Evolutionary conservation across 2,888 invertebrate species (phyloP).

Genomic region (Drosophila nr. perissopoda): DNA sequence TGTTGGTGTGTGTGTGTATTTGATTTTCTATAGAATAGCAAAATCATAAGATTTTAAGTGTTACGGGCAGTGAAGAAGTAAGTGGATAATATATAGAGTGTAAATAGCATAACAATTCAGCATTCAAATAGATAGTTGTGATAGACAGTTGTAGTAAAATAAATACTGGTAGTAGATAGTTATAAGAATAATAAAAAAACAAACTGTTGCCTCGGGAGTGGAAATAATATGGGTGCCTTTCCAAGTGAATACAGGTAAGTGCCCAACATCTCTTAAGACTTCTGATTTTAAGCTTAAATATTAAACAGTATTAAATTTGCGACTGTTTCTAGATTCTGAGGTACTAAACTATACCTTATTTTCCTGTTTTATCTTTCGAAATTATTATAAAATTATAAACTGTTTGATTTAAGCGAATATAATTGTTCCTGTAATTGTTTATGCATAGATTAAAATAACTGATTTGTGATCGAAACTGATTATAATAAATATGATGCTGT

Average conservation of each 20-base stretch:
- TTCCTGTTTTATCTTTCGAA: background rate
- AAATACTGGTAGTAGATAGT: background rate
- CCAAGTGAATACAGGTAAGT: background rate
- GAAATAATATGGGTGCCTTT: background rate
- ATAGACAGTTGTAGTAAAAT: background rate
- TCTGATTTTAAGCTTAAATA: background rate
- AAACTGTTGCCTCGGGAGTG: background rate
- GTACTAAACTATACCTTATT: background rate
- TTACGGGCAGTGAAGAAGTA: conserved; percentile 18
- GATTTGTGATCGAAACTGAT: background rate
- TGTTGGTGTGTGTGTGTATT: conserved; percentile 38
- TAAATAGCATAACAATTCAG: conserved; percentile 7
- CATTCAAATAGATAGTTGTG: background rate
- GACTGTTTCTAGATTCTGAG: background rate
- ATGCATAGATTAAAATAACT: background rate
- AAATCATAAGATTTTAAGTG: conserved; percentile 20
- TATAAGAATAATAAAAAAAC: background rate
- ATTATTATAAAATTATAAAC: background rate
- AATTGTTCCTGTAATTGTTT: background rate
- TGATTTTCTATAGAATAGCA: conserved; percentile 10
- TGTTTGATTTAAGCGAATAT: background rate
- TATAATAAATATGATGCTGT: background rate
- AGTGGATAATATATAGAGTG: background rate
- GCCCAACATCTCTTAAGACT: background rate
- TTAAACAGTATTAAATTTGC: background rate